These are phyloP conservation scores for Anthopleura sola DNA, from an alignment of 64 coral and sea anemone species.

Conservation along the genomic window DNA sequence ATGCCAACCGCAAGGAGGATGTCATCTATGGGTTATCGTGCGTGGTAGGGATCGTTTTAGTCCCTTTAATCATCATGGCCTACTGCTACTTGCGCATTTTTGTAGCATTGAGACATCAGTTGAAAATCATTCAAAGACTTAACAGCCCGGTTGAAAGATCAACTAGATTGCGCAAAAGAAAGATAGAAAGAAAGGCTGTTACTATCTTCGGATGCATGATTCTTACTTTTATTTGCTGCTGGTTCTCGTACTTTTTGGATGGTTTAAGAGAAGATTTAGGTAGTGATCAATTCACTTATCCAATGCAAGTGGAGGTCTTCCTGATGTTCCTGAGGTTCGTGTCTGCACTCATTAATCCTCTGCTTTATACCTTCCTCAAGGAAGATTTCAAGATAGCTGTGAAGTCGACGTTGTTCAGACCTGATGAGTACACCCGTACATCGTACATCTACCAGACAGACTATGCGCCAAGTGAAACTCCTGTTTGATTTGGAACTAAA, in stretches of 20 bases:
- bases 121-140: conserved; percentile 42
- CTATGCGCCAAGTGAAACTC: not conserved
- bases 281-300: conserved; percentile 23
- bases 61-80: conserved; percentile 50
- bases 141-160: conserved; percentile 52
- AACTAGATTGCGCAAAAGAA: conserved; percentile 13
- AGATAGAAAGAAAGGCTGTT: conserved; percentile 59
- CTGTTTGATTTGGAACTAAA: not conserved
- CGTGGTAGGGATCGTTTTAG: conserved; percentile 55
- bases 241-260: conserved; percentile 78
- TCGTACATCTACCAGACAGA: not conserved
- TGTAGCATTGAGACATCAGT: conserved; percentile 44
- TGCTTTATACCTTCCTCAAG: conserved; percentile 85
- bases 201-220: conserved; percentile 75
- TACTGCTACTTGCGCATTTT: conserved; percentile 51
- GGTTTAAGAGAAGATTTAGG: conserved; percentile 57
- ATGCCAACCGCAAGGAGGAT: conserved; percentile 31
- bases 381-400: conserved; percentile 76
- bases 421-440: not conserved
- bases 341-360: conserved; percentile 58
- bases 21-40: conserved; percentile 53
- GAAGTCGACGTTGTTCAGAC: not conserved
- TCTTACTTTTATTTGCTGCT: conserved; percentile 58
- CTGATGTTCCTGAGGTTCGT: conserved; percentile 64
- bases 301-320: conserved; percentile 31